Conservation (phyloP, 2,888 invertebrate genomes). For the Drosophila buzzatii region DNA sequence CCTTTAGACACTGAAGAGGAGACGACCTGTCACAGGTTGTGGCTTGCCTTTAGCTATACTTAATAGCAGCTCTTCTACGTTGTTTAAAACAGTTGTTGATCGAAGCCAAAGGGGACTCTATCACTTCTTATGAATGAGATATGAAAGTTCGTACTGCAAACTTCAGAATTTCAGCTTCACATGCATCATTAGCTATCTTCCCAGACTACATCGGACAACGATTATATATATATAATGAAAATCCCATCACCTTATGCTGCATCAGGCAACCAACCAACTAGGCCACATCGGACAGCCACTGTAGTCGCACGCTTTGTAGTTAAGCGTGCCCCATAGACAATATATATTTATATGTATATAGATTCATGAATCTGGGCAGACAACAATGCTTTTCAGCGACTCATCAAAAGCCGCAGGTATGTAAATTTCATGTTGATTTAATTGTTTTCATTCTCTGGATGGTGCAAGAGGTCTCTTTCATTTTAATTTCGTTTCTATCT, state of each 20-base stretch:
- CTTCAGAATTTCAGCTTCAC: not conserved
- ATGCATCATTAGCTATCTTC: not conserved
- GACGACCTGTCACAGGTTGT: not conserved
- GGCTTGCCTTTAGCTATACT: not conserved
- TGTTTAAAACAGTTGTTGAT: not conserved
- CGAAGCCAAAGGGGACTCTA: too few relatives aligned
- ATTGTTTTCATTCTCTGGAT: constrained; percentile 65
- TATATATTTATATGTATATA: constrained; percentile 17
- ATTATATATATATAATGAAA: not conserved
- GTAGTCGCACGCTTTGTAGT: constrained; percentile 16
- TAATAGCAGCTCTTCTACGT: not conserved
- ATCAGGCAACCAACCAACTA: not conserved
- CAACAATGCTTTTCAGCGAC: constrained; percentile 63
- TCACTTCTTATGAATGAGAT: not conserved
- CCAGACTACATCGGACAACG: not conserved
- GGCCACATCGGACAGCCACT: constrained; percentile 18
- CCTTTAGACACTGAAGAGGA: not conserved
- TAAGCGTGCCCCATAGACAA: not conserved
- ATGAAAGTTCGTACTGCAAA: too few relatives aligned
- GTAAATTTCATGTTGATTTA: constrained; percentile 69
- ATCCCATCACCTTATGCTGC: not conserved
- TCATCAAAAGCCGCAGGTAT: constrained; percentile 78
- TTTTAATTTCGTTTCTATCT: constrained; percentile 39
- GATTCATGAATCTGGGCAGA: constrained; percentile 8
- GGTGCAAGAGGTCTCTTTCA: constrained; percentile 24